Percentiles rank a stretch among this genome's conserved stretches.
These are phyloP conservation scores for Macrotrachela quadricornifera DNA, from an alignment of 1,140 invertebrate genomes.

Conservation along the genomic window DNA sequence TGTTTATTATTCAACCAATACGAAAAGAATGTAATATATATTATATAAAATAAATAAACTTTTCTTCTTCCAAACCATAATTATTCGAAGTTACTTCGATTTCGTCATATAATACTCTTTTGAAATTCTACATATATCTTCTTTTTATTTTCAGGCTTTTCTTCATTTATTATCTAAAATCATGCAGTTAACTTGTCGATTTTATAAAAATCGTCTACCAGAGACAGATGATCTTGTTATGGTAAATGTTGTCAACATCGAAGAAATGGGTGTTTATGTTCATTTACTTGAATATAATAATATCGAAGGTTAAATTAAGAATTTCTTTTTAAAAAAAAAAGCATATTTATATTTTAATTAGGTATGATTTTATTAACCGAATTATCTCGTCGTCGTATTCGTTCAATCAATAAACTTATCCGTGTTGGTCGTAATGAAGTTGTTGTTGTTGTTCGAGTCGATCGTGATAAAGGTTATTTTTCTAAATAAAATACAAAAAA, in stretches of 20 bases:
- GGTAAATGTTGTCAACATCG: conserved; percentile 92
- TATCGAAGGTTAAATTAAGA: conserved; percentile 90
- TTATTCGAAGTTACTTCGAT: too few species aligned
- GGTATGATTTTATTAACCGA: conserved; percentile 52
- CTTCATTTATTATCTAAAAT: not conserved
- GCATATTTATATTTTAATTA: conserved; percentile 9
- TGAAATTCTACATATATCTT: too few species aligned
- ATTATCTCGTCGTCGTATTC: conserved; percentile 83
- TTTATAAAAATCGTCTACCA: conserved; percentile 90
- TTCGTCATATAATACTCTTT: too few species aligned
- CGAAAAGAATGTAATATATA: too few species aligned
- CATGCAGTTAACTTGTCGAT: conserved; percentile 86
- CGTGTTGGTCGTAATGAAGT: conserved; percentile 93
- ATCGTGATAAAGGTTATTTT: conserved; percentile 77
- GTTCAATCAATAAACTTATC: conserved; percentile 97
- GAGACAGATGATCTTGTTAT: conserved; percentile 98
- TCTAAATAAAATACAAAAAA: too few species aligned
- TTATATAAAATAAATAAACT: too few species aligned
- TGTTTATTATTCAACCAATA: too few species aligned
- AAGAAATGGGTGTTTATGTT: conserved; percentile 98
- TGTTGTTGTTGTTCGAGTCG: conserved; percentile 94
- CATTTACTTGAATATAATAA: conserved; percentile 94
- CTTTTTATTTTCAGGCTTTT: too few species aligned
- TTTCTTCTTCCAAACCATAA: too few species aligned
- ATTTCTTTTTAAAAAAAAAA: conserved; percentile 21